Evolutionary conservation across 35 echinoderm and acorn worm genomes (phyloP).

Genomic region (Apostichopus parvimensis): DNA sequence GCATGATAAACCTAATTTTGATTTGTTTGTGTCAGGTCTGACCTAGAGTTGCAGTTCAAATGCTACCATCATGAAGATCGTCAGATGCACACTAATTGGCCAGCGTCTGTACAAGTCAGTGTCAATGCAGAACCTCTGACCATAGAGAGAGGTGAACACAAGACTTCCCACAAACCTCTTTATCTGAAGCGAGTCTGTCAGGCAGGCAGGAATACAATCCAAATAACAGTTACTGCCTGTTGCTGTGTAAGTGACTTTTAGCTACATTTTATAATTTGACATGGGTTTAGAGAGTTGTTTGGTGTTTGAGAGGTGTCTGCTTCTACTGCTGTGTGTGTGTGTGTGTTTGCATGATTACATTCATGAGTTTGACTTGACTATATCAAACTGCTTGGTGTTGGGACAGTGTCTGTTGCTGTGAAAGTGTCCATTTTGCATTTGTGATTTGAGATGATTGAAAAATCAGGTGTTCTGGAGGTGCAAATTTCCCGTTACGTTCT

Average conservation of each 20-base stretch:
- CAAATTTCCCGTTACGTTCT: too few relatives aligned
- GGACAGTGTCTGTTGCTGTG: too few relatives aligned
- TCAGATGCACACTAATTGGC: constrained; percentile 99
- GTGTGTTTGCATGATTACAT: too few relatives aligned
- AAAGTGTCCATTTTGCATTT: too few relatives aligned
- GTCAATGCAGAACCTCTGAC: constrained; percentile 92
- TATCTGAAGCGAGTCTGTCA: constrained; percentile 98
- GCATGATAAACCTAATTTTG: too few relatives aligned
- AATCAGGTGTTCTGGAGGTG: too few relatives aligned
- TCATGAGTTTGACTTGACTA: too few relatives aligned
- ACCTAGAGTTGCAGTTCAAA: constrained; percentile 97
- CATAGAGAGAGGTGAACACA: constrained; percentile 97
- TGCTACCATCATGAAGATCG: constrained; percentile 99
- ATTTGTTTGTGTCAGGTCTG: constrained; percentile 62
- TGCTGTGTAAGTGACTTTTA: constrained; percentile 90
- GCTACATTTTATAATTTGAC: not conserved
- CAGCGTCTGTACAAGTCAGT: constrained; percentile 93
- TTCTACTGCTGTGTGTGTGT: not conserved
- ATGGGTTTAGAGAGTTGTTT: not conserved
- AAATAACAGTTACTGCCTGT: constrained; percentile 97
- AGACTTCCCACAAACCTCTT: constrained; percentile 97
- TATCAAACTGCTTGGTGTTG: too few relatives aligned
- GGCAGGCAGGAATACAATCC: constrained; percentile 96
- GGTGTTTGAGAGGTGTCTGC: not conserved
- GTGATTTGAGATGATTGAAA: too few relatives aligned